Base-by-base conservation (phyloP, 2,797 vertebrate genomes). In the Tenualosa ilisha region DNA sequence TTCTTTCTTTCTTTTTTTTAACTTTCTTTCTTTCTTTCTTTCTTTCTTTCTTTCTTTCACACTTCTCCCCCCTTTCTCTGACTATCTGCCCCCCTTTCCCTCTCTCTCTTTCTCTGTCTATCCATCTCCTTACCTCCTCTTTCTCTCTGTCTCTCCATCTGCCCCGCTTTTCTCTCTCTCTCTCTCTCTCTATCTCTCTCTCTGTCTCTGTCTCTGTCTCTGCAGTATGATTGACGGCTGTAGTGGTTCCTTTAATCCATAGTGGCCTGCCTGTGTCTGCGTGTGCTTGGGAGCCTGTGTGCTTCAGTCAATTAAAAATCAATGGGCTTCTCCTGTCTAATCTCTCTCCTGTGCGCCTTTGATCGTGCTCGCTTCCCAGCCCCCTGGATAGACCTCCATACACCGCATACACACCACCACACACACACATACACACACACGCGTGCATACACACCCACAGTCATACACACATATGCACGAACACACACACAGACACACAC, bases 281-380 rank as follows among this genome's bases (percentile, higher is more conserved):
- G 81, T 82, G 83, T 61, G 82, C 89, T 86, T 83, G 81, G 51
- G 49, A 84, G 68, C 87, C 90, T 84, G 85, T 86, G 46, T 46
- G 46, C 83, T 85, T 63, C 75, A 90, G 89, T 91, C 91, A 90
- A 91, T 91, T 90, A 90, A 91, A 91, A 91, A 91, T 92, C 91
- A 86, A 92, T 91, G 91, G n/a, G 87, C 88, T 88, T 88, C 90
- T 92, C 89, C 90, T 91, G 89, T 91, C 88, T 91, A 91, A 91
- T 91, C 90, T 89, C 85, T 88, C 87, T 90, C 86, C 86, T 87
- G 86, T 89, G 88, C 85, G 86, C 63, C 89, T 91, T 91, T 91
- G 86, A 91, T 90, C 88, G 87, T 72, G 86, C 83, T 87, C 91
- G 87, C 90, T 91, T 91, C 90, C 85, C 88, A 83, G 84, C 85